Evolutionary conservation across 2,113 vertebrate genomes (phyloP).

Genomic region (Rattus norvegicus): DNA sequence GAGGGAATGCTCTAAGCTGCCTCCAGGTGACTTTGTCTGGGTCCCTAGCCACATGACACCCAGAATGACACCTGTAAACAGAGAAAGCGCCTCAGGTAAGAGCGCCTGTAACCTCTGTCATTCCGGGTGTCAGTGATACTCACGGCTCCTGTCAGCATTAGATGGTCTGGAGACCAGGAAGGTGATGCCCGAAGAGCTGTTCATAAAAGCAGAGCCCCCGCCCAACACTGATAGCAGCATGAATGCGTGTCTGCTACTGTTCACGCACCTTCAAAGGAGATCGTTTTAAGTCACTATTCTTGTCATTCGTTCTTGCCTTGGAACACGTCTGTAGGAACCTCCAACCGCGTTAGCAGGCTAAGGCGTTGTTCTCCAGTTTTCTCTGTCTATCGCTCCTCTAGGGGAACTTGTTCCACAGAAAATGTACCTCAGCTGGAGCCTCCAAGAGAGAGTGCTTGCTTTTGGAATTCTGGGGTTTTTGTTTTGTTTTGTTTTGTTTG

Average conservation of each 20-base stretch:
- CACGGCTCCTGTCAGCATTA: background rate
- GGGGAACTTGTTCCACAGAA: background rate
- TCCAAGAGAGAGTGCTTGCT: background rate
- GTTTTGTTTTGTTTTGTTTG: background rate
- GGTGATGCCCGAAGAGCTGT: background rate
- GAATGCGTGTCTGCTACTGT: background rate
- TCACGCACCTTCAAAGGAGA: fast-evolving
- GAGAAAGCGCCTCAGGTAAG: background rate
- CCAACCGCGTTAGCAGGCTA: fast-evolving
- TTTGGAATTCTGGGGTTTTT: background rate
- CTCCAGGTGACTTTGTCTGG: background rate
- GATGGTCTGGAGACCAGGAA: background rate
- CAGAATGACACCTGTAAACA: constrained; percentile 5
- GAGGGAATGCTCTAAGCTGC: background rate
- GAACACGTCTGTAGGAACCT: background rate
- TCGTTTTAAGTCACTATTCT: background rate
- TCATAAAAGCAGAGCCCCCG: background rate
- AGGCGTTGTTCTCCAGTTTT: fast-evolving
- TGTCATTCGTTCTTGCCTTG: background rate
- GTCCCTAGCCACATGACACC: background rate
- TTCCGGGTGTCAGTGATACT: background rate
- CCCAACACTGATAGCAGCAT: background rate
- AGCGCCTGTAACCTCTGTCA: background rate
- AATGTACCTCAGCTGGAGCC: background rate
- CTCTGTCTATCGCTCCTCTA: background rate